Percentiles rank a stretch among this genome's conserved stretches.
Evolutionary conservation across 2,113 vertebrate species (phyloP).

Genomic region (Chiloscyllium plagiosum): DNA sequence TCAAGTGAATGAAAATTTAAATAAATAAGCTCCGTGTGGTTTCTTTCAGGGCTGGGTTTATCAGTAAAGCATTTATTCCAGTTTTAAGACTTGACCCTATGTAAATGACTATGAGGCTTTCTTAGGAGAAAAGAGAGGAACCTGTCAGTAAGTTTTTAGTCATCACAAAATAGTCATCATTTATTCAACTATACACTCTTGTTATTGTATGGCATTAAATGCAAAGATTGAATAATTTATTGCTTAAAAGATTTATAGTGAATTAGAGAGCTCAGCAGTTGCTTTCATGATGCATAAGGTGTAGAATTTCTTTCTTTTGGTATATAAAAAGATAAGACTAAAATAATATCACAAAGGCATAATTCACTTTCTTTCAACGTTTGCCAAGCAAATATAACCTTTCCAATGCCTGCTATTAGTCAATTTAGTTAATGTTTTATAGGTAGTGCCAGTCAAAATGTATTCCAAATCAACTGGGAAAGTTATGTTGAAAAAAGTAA

Average conservation of each 20-base stretch:
- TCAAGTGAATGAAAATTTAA: too few relatives aligned
- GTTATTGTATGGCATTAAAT: conserved; percentile 2
- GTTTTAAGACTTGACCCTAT: background rate
- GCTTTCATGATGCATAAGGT: background rate
- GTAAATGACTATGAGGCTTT: background rate
- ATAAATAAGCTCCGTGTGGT: background rate
- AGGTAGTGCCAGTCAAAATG: background rate
- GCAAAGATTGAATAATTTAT: conserved; percentile 34
- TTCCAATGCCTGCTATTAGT: background rate
- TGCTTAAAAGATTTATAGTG: background rate
- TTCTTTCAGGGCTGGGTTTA: background rate
- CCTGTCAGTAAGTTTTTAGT: conserved; percentile 17
- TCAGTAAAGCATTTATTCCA: background rate
- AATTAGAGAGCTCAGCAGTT: background rate
- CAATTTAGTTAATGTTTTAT: background rate
- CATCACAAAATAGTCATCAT: conserved; percentile 26
- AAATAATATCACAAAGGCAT: background rate
- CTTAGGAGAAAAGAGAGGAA: background rate
- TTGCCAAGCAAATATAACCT: background rate
- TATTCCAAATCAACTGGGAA: background rate
- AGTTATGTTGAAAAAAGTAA: background rate
- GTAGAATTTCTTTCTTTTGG: background rate
- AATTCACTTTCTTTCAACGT: background rate
- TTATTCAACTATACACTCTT: conserved; percentile 15
- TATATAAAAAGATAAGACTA: background rate